Conservation (phyloP, 2,888 invertebrate species). For the Teleogryllus oceanicus region DNA sequence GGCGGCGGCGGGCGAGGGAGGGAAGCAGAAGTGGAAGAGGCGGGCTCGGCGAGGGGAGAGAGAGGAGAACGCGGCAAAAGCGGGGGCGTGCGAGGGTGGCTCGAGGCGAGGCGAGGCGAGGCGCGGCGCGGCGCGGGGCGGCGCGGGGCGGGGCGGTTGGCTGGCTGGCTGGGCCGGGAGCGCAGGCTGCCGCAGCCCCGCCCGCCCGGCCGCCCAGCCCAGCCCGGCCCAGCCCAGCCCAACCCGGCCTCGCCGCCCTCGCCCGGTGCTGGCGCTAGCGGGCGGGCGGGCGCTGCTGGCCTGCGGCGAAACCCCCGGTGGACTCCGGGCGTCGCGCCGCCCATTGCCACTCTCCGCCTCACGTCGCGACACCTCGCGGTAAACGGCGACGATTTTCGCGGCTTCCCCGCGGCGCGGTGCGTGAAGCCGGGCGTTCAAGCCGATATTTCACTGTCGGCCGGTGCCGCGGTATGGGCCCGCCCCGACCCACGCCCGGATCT, state of each 20-base stretch:
- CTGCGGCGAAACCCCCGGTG: constrained; percentile 8
- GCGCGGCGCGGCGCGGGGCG: constrained; percentile 19
- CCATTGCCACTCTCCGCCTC: too few relatives aligned
- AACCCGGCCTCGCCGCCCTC: neutral
- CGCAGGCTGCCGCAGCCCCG: neutral
- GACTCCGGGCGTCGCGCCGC: neutral
- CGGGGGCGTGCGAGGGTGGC: constrained; percentile 1
- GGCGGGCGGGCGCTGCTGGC: neutral
- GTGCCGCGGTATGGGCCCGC: too few relatives aligned
- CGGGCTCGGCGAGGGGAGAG: constrained; percentile 18
- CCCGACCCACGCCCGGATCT: too few relatives aligned
- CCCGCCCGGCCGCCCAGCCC: neutral
- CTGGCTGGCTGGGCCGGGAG: neutral
- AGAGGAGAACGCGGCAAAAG: constrained; percentile 21
- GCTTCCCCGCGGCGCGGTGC: too few relatives aligned
- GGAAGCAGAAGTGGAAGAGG: neutral
- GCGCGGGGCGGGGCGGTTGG: constrained; percentile 12
- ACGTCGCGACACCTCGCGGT: too few relatives aligned
- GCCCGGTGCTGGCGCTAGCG: neutral
- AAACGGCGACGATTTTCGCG: too few relatives aligned
- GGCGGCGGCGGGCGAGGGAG: neutral
- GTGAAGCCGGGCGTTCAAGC: too few relatives aligned
- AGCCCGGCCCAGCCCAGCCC: neutral
- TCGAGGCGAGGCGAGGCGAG: neutral
- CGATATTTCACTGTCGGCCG: too few relatives aligned